Base-by-base conservation (phyloP, 2,888 invertebrate species). In the Mechanitis mazaeus region DNA sequence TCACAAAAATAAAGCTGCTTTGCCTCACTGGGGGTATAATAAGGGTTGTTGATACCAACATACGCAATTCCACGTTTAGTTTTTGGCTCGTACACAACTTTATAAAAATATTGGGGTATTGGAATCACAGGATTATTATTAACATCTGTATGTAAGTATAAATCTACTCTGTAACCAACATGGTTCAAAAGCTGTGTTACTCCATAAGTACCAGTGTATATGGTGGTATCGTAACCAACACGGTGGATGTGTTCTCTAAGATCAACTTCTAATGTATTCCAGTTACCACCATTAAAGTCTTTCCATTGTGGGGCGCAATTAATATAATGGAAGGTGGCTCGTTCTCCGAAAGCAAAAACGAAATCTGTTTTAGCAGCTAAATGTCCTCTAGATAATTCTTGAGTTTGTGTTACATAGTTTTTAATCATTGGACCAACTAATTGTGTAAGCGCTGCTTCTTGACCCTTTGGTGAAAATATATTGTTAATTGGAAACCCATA, bases 261-360 rank as follows among this genome's bases (percentile, higher is more conserved):
- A 66, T 89, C 86, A 0, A 80, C 80, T 74, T 93, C 92, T 6
- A 92, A 68, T 0, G 84, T 84, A 65, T 90, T 90, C 93, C 93
- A 93, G 69, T 93, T 92, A 1, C 92, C 92, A 0, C 86, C 89
- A 67, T 93, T 93, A 67, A 93, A 91, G 0, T 86, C 86, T 31
- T 91, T 91, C 94, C 94, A 94, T 65, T 94, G 94, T 0, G 94
- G 94, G 0, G 92, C 93, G 2, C 91, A 92, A 73, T 94, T 94
- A 1, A 93, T 80, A 65, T 92, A 94, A 73, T 93, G 93, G 71
- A 94, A 94, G 0, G 93, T 93, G 0, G 92, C 87, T 7, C 88
- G 82, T 70, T 94, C 93, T 54, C 92, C 90, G 55, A 91, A 84
- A 0, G 92, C 92, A 63, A 91, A 92, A 1, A 91, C 84, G 63